These are phyloP conservation scores for Eristalis arbustorum DNA, from an alignment of 2,888 invertebrate genomes.

Conservation along the genomic window DNA sequence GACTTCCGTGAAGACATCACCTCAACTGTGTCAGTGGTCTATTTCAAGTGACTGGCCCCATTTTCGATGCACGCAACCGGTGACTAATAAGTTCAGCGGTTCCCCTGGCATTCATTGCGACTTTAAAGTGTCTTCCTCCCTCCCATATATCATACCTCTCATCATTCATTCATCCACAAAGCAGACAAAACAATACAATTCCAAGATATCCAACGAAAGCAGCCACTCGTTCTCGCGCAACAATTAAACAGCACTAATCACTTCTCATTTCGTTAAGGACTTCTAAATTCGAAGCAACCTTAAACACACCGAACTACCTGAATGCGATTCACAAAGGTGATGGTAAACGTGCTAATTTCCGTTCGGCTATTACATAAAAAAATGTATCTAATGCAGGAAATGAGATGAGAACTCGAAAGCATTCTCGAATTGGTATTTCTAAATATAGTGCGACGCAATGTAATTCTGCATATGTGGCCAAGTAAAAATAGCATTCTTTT, in stretches of 20 bases:
- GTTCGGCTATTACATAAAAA: conserved; percentile 54
- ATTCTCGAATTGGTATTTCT: conserved; percentile 48
- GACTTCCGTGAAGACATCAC: conserved; percentile 24
- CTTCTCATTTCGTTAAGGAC: conserved; percentile 43
- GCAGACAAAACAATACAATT: not conserved
- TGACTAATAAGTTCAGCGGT: conserved; percentile 27
- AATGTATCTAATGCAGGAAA: conserved; percentile 55
- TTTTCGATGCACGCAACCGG: conserved; percentile 3
- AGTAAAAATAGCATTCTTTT: conserved; percentile 59
- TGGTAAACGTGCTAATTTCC: conserved; percentile 29
- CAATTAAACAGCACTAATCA: not conserved
- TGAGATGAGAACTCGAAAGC: conserved; percentile 55
- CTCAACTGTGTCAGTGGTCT: conserved; percentile 34
- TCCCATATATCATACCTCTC: conserved; percentile 19
- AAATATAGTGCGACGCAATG: conserved; percentile 62
- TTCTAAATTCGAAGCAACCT: conserved; percentile 15
- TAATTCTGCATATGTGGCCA: conserved; percentile 61
- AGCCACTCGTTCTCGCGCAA: not conserved
- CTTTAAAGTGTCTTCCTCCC: not conserved
- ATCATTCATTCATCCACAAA: not conserved
- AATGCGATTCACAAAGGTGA: conserved; percentile 16
- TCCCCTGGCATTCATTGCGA: conserved; percentile 21
- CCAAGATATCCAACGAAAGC: not conserved
- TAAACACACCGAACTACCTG: conserved; percentile 16
- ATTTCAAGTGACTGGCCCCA: conserved; percentile 19